A percentile compares a stretch with the other conserved stretches of the same genome.
These are phyloP conservation scores for Drosophila parabipectinata DNA, from an alignment of 1,140 invertebrate genomes.

Conservation along the genomic window DNA sequence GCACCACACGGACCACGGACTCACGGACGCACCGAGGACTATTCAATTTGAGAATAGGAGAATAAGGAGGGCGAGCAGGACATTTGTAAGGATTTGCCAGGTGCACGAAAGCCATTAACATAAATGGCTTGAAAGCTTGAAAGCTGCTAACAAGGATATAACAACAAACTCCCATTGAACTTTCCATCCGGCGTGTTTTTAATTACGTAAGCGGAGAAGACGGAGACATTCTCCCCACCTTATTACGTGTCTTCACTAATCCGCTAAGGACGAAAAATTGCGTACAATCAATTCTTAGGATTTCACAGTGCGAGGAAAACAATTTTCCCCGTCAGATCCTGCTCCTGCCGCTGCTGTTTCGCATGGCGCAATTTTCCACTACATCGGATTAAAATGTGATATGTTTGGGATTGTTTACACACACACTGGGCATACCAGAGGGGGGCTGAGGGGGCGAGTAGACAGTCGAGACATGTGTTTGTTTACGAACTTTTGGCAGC, in stretches of 20 bases:
- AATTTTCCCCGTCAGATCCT: slow-evolving; percentile 40
- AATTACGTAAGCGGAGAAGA: slow-evolving; percentile 49
- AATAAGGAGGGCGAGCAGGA: slow-evolving; percentile 18
- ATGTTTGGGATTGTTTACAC: slow-evolving; percentile 81
- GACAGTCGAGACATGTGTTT: slow-evolving; percentile 75
- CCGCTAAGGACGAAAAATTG: slow-evolving; percentile 67
- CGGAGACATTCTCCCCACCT: slow-evolving; percentile 49
- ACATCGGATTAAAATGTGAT: slow-evolving; percentile 83
- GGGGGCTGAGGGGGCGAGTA: not conserved
- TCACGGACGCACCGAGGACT: slow-evolving; percentile 24
- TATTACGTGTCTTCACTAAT: slow-evolving; percentile 63
- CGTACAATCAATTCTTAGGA: slow-evolving; percentile 65
- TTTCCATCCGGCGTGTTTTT: slow-evolving; percentile 11
- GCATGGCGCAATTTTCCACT: slow-evolving; percentile 77
- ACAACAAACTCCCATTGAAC: slow-evolving; percentile 3
- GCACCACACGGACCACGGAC: slow-evolving; percentile 17
- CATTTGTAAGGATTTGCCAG: slow-evolving; percentile 52
- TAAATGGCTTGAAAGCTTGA: slow-evolving; percentile 43
- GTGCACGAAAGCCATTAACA: slow-evolving; percentile 51
- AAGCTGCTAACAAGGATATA: slow-evolving; percentile 38
- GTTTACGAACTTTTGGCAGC: slow-evolving; percentile 79
- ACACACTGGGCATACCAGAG: slow-evolving; percentile 9
- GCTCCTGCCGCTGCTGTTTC: slow-evolving; percentile 11
- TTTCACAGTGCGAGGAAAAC: slow-evolving; percentile 43
- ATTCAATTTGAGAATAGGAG: slow-evolving; percentile 33